A percentile compares a stretch with the other conserved stretches of the same genome.
Conservation (phyloP, 2,888 invertebrate genomes). For the Clistopyga incitator region DNA sequence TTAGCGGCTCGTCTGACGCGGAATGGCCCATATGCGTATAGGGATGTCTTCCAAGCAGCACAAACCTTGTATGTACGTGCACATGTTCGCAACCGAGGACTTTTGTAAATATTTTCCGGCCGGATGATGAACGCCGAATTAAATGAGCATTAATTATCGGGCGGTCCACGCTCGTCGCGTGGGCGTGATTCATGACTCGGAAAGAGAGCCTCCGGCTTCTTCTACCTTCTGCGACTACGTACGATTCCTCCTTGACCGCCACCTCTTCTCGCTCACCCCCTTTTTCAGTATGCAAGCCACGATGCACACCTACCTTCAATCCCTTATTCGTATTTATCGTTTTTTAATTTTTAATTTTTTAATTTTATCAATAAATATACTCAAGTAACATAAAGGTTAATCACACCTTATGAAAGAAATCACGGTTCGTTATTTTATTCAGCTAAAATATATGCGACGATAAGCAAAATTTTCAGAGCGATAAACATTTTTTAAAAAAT, state of each 20-base stretch:
- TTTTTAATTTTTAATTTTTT: too few species aligned
- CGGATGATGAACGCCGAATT: constrained; percentile 82
- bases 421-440: background rate
- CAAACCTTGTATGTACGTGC: constrained; percentile 1
- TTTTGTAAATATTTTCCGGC: constrained; percentile 80
- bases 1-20: too few species aligned
- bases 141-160: constrained; percentile 83
- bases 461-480: background rate
- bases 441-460: background rate
- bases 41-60: background rate
- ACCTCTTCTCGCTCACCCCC: constrained; percentile 61
- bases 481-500: too few species aligned
- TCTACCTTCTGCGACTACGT: constrained; percentile 62
- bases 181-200: constrained; percentile 81
- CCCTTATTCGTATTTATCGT: constrained; percentile 65
- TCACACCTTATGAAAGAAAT: background rate
- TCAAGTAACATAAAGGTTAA: constrained; percentile 10
- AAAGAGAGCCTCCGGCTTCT: constrained; percentile 72
- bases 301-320: constrained; percentile 61
- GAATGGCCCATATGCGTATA: background rate
- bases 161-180: constrained; percentile 78
- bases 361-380: constrained; percentile 1
- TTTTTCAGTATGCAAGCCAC: constrained; percentile 39
- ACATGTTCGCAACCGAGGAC: constrained; percentile 57
- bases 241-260: constrained; percentile 56